Conservation (phyloP, 2,888 invertebrate genomes). For the Micropterix aruncella region DNA sequence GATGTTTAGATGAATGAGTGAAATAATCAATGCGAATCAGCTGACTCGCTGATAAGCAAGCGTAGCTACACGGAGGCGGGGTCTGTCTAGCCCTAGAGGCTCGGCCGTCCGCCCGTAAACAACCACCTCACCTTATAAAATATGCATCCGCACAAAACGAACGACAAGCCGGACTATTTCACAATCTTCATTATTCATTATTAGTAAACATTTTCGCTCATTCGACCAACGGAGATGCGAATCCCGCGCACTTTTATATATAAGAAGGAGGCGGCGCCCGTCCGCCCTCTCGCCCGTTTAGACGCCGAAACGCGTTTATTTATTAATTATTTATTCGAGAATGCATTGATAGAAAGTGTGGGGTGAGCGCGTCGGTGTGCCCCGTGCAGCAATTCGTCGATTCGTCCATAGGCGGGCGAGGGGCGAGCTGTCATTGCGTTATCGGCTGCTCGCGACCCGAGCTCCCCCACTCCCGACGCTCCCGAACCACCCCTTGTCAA, state of each 20-base stretch:
- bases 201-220: not conserved
- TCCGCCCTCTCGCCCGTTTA: too few relatives aligned
- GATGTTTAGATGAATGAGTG: not conserved
- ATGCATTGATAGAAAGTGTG: too few relatives aligned
- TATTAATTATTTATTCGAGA: too few relatives aligned
- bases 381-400: not conserved
- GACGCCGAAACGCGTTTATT: too few relatives aligned
- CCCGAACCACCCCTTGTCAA: not conserved
- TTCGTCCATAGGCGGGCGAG: not conserved
- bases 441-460: not conserved
- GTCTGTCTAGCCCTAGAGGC: not conserved
- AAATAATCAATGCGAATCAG: not conserved
- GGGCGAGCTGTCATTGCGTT: not conserved
- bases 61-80: too few relatives aligned
- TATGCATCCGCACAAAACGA: not conserved
- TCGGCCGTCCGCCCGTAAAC: not conserved
- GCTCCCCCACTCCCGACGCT: not conserved
- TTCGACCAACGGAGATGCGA: too few relatives aligned
- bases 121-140: not conserved
- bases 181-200: not conserved
- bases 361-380: too few relatives aligned
- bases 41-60: not conserved
- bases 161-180: not conserved
- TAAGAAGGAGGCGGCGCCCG: too few relatives aligned
- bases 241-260: too few relatives aligned